These are phyloP conservation scores for Eudasyphora cyanicolor DNA, from an alignment of 2,888 invertebrate genomes.

Conservation along the genomic window DNA sequence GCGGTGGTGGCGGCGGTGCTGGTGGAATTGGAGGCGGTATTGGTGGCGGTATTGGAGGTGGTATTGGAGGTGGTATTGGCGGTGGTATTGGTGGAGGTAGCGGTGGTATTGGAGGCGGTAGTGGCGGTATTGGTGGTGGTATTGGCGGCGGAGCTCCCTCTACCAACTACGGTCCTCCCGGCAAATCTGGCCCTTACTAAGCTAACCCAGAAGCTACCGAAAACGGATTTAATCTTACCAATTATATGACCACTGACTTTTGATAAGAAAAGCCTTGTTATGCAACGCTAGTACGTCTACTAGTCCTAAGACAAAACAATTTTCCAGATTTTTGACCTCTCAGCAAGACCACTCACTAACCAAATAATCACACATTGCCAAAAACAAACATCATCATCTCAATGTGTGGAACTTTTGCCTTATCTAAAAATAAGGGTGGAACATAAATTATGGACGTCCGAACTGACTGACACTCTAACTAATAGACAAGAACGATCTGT, in stretches of 20 bases:
- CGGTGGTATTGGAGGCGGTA: constrained; percentile 61
- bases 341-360: constrained; percentile 57
- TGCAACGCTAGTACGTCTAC: constrained; percentile 77
- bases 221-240: constrained; percentile 57
- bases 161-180: constrained; percentile 86
- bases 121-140: constrained; percentile 69
- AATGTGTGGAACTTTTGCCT: constrained; percentile 43
- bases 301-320: constrained; percentile 72
- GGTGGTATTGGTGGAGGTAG: constrained; percentile 63
- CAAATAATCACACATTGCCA: constrained; percentile 22
- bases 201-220: constrained; percentile 28
- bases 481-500: constrained; percentile 60
- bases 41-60: constrained; percentile 59
- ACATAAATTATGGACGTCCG: too few species aligned
- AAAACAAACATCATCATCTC: constrained; percentile 52
- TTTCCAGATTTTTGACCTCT: constrained; percentile 52
- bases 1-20: constrained; percentile 70
- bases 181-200: constrained; percentile 86
- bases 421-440: too few species aligned
- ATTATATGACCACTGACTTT: constrained; percentile 50
- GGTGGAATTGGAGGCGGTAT: constrained; percentile 67
- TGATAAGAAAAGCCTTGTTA: constrained; percentile 64
- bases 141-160: constrained; percentile 71
- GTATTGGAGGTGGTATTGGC: constrained; percentile 62
- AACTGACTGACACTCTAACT: constrained; percentile 15